Conservation (phyloP, 2,797 vertebrate genomes). For the Cossypha polioptera region DNA sequence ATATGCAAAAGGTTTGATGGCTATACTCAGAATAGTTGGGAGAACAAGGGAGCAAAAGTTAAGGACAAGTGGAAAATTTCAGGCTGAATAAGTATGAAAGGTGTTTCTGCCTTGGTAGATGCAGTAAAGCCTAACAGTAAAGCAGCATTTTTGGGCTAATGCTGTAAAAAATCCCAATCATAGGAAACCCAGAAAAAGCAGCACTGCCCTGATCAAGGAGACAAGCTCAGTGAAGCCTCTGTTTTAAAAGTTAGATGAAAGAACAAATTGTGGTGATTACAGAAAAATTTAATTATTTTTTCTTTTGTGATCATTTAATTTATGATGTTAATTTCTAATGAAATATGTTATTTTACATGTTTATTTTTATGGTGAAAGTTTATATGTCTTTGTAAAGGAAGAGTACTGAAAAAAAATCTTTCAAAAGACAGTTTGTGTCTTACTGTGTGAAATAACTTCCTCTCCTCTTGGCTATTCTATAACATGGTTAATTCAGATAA, state of each 20-base stretch:
- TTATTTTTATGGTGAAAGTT: neutral
- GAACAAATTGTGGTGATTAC: neutral
- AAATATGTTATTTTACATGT: neutral
- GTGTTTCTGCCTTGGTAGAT: neutral
- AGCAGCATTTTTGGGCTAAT: neutral
- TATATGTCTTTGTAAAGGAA: neutral
- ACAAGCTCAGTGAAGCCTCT: accelerated
- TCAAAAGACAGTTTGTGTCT: neutral
- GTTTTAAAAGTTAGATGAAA: neutral
- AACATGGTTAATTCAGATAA: neutral
- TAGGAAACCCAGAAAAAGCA: neutral
- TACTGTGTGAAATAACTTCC: neutral
- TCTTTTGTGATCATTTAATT: neutral
- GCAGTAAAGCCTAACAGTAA: neutral
- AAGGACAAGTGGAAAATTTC: neutral
- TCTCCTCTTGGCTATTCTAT: neutral
- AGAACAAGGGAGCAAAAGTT: neutral
- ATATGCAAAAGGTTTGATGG: neutral
- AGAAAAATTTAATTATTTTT: neutral
- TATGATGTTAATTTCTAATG: neutral
- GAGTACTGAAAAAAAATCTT: neutral
- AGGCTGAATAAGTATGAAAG: neutral
- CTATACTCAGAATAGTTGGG: neutral
- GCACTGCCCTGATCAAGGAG: neutral
- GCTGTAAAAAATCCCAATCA: neutral